Conservation (phyloP, 92 coral and sea anemone species). For the Epizoanthus rinbou region DNA sequence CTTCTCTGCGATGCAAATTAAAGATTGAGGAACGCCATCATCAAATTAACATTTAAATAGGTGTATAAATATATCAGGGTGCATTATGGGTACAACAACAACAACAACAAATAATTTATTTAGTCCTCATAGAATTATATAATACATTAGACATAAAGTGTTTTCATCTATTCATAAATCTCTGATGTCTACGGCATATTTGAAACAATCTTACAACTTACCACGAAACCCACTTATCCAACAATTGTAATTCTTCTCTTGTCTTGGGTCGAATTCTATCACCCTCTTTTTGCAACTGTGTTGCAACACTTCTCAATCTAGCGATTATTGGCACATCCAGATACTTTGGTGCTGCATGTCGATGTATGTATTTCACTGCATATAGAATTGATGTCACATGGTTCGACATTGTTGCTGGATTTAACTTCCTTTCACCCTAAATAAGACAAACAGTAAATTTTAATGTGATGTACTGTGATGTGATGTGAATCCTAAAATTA, state of each 20-base stretch:
- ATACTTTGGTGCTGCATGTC: conserved; percentile 12
- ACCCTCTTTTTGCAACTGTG: conserved; percentile 30
- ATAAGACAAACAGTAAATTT: background rate
- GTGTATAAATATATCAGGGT: no score
- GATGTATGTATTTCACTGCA: conserved; percentile 15
- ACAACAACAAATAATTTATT: no score
- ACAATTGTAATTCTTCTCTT: conserved; percentile 19
- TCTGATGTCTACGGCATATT: no score
- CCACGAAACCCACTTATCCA: conserved; percentile 37
- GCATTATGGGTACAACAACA: no score
- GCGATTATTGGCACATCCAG: background rate
- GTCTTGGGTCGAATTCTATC: conserved; percentile 10
- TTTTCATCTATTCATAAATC: no score
- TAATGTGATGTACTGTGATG: no score
- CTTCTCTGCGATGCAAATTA: no score
- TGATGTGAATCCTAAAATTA: no score
- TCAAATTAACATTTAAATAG: no score
- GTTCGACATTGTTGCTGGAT: conserved; percentile 22
- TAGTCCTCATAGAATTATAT: no score
- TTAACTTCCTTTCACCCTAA: background rate
- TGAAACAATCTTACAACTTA: background rate
- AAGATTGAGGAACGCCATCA: no score
- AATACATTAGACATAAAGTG: no score
- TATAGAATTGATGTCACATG: conserved; percentile 32
- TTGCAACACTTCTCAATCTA: background rate